These are phyloP conservation scores for Loripinus fragilis DNA, from an alignment of 2,888 invertebrate genomes.

Conservation along the genomic window DNA sequence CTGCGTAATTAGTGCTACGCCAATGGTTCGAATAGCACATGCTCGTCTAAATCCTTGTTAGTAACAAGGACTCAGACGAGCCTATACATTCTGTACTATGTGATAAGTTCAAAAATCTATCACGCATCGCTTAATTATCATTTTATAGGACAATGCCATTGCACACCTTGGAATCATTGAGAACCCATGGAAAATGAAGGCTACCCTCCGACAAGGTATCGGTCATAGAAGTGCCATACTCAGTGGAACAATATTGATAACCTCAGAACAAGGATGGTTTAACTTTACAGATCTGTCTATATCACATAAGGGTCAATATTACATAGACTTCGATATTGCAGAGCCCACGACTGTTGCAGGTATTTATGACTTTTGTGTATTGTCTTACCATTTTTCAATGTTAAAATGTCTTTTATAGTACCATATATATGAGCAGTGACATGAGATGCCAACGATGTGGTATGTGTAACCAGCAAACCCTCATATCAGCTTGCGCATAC, in stretches of 20 bases:
- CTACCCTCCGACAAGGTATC: constrained; percentile 59
- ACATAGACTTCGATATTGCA: constrained; percentile 69
- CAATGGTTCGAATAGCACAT: too few relatives aligned
- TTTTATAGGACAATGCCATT: constrained; percentile 34
- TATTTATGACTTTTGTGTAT: background rate
- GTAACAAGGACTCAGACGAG: too few relatives aligned
- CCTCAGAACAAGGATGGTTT: constrained; percentile 74
- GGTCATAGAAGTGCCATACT: constrained; percentile 66
- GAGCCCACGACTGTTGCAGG: constrained; percentile 59
- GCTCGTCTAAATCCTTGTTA: too few relatives aligned
- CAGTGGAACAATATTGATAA: constrained; percentile 63
- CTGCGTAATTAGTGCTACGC: too few relatives aligned
- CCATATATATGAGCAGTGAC: too few relatives aligned
- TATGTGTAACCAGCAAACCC: too few relatives aligned
- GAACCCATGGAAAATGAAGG: constrained; percentile 75
- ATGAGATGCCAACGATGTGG: too few relatives aligned
- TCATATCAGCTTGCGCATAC: too few relatives aligned
- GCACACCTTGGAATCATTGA: constrained; percentile 64
- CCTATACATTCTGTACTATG: too few relatives aligned
- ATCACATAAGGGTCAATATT: constrained; percentile 70
- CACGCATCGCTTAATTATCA: background rate
- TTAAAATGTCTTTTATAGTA: too few relatives aligned
- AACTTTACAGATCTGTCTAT: constrained; percentile 77
- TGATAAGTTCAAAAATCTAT: too few relatives aligned
- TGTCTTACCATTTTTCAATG: too few relatives aligned